Base-by-base conservation (phyloP, 2,797 vertebrate genomes). In the Enteromius unitaeniatus region DNA sequence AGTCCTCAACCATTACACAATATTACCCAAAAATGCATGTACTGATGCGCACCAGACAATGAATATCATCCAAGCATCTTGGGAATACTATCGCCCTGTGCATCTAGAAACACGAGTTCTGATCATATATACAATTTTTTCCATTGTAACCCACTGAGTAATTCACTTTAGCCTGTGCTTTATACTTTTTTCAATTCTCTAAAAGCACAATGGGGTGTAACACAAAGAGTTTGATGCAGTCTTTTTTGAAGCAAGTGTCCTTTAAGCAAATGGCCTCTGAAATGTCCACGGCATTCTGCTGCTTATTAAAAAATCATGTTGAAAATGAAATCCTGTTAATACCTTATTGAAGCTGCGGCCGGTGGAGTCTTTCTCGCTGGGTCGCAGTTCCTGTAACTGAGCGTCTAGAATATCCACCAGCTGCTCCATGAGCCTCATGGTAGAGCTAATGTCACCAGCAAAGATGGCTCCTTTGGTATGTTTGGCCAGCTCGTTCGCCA, bases 281-380 rank as follows among this genome's bases (percentile, higher is more conserved):
- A 68, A 37, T 14, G 14, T 53, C 64, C 78, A 34, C 19, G 21
- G 31, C 45, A 64, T 64, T 26, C 53, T 58, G 67, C 53, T 45
- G 51, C 53, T 34, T 74, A 72, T 82, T 49, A 64, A 74, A 64
- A 37, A 64, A 65, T 26, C 69, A 74, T 37, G 42, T 74, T 58
- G 19, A 34, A 37, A 78, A 82, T 79, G 17, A 51, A 72, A 80
- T 64, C 49, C 31, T 45, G 67, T 67, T 53, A 49, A 86, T 94
- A 97, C 96, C 95, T 97, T 97, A 93, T 96, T 96, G 86, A 96
- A 96, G 92, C 96, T 97, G 88, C 96, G 92, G 82, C 96, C 96
- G 60, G 95, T 95, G 0, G 96, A 96, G 89, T 97, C 96, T 87
- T 97, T 97, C 88, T 97, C 96, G 75, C 92, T 97, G 21, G 96